phyloP scores from a whole-genome alignment of 2,113 vertebrate species.

The Edolisoma coerulescens region DNA sequence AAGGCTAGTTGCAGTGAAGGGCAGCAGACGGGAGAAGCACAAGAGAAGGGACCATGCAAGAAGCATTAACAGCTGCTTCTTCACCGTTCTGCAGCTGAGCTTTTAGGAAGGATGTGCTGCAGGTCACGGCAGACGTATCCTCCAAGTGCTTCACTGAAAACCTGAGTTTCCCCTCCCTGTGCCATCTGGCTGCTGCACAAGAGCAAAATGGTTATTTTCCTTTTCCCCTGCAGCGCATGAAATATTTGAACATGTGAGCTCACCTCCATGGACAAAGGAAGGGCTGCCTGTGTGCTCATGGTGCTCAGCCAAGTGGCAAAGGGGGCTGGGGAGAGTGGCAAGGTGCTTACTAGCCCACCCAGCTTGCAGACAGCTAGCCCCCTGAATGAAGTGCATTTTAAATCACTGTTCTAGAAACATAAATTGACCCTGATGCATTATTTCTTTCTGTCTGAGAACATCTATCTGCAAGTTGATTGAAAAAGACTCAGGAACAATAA shows the following conservation, averaged over 20 bases:
- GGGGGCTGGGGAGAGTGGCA: not conserved
- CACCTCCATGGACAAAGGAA: not conserved
- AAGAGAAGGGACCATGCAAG: not conserved
- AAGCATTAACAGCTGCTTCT: slow-evolving; percentile 3
- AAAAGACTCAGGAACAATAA: not conserved
- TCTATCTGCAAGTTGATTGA: not conserved
- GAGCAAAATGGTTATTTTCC: not conserved
- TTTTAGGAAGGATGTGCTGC: not conserved
- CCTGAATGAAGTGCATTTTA: not conserved
- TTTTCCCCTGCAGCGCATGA: not conserved
- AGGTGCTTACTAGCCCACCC: not conserved
- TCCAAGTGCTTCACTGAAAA: not conserved
- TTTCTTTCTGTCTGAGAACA: not conserved
- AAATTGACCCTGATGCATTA: not conserved
- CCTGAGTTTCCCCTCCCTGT: not conserved
- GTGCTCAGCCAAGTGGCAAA: slow-evolving; percentile 31
- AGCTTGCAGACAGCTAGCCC: not conserved
- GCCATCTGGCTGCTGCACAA: slow-evolving; percentile 3
- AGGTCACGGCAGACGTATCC: not conserved
- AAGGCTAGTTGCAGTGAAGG: not conserved
- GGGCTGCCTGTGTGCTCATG: not conserved
- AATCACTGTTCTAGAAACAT: not conserved
- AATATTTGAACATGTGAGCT: not conserved
- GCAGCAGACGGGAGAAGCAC: not conserved
- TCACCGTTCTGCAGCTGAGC: not conserved